A percentile compares a stretch with the other conserved stretches of the same genome.
Conservation (phyloP, 2,888 invertebrate genomes). For the Euclidia mi region DNA sequence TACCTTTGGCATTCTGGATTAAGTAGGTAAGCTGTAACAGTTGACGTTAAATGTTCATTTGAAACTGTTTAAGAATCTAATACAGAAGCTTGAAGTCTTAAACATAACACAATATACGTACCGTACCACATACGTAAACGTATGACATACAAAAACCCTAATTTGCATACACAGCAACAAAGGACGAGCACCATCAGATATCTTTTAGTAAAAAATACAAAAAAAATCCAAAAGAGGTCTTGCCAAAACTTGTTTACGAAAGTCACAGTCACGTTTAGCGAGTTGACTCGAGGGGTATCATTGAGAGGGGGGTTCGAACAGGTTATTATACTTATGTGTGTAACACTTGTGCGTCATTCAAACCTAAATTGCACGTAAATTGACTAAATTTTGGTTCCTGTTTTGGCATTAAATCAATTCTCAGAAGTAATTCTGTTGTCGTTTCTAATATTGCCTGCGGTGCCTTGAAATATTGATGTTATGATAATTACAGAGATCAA, state of each 20-base stretch:
- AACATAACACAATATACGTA: neutral
- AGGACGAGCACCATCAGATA: conserved; percentile 56
- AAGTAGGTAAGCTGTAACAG: no score
- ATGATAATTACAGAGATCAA: conserved; percentile 1
- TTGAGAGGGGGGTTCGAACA: conserved; percentile 39
- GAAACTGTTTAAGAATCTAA: neutral
- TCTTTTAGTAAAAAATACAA: conserved; percentile 44
- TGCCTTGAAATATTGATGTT: conserved; percentile 9
- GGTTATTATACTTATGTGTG: conserved; percentile 41
- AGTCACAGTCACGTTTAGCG: conserved; percentile 63
- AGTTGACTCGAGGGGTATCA: conserved; percentile 44
- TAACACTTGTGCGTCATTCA: conserved; percentile 46
- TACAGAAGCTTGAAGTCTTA: neutral
- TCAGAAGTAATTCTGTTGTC: conserved; percentile 32
- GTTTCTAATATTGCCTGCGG: conserved; percentile 5
- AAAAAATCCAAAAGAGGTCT: conserved; percentile 49
- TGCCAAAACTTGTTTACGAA: conserved; percentile 62
- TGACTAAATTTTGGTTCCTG: conserved; percentile 42
- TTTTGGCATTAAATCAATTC: conserved; percentile 41
- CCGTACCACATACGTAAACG: conserved; percentile 9
- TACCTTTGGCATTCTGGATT: no score
- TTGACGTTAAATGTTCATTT: neutral
- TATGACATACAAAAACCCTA: conserved; percentile 28
- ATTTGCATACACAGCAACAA: conserved; percentile 55
- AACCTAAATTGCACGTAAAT: conserved; percentile 47